Base-by-base conservation (phyloP, 1,140 invertebrate species). In the Lepeophtheirus salmonis region DNA sequence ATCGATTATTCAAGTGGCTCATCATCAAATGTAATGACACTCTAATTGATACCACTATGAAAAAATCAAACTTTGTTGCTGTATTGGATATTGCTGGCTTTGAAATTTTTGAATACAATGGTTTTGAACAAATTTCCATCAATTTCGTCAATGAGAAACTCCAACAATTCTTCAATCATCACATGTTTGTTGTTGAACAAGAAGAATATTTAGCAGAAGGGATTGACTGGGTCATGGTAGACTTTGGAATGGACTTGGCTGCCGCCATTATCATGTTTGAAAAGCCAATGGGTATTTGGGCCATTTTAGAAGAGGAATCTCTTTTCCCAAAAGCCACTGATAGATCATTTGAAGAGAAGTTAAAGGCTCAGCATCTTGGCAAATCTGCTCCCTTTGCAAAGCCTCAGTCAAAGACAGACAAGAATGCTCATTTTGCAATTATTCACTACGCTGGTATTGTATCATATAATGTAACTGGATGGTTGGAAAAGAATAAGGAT, bases 401-500 rank as follows among this genome's bases (percentile, higher is more conserved):
- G n/a, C n/a, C n/a, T n/a, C n/a, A n/a, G n/a, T n/a, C n/a, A n/a
- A n/a, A n/a, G n/a, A n/a, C n/a, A n/a, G n/a, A n/a, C n/a, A n/a
- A n/a, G n/a, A n/a, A n/a, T n/a, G n/a, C n/a, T n/a, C n/a, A n/a
- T n/a, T n/a, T n/a, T n/a, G n/a, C n/a, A n/a, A n/a, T n/a, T n/a
- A n/a, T n/a, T n/a, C n/a, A n/a, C n/a, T n/a, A n/a, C n/a, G n/a
- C n/a, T n/a, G n/a, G n/a, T n/a, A n/a, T n/a, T n/a, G n/a, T n/a
- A n/a, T n/a, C n/a, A n/a, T 97, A 97, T 80, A 97, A 95, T 77
- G 88, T 96, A 73, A 86, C 85, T 68, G 89, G 89, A 67, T 97
- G 92, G 92, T 79, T 97, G 70, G 92, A 97, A 74, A 97, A 97
- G 86, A 97, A 97, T 82, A 97, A 97, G n/a, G n/a, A n/a, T n/a